Percentiles rank a stretch among this genome's conserved stretches.
Evolutionary conservation across 2,113 vertebrate genomes (phyloP).

Genomic region (Formicarius rufipectus): DNA sequence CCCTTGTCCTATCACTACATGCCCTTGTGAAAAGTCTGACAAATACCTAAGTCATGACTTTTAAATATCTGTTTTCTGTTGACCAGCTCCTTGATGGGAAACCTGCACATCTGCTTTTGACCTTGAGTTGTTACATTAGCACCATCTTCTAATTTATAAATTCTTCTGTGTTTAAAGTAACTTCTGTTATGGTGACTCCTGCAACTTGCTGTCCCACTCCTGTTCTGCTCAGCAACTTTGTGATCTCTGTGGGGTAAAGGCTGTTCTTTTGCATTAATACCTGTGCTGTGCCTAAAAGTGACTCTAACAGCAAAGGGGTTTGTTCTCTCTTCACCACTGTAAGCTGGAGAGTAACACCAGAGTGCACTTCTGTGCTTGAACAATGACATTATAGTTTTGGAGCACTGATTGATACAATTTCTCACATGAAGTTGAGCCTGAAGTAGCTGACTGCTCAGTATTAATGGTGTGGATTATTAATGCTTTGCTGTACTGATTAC

Average conservation of each 20-base stretch:
- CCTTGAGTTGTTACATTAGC: not conserved
- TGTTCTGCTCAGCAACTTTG: not conserved
- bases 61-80: not conserved
- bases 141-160: not conserved
- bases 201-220: not conserved
- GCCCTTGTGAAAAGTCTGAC: not conserved
- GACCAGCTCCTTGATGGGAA: not conserved
- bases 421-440: not conserved
- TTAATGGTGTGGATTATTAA: constrained; percentile 64
- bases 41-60: not conserved
- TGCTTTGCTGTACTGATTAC: constrained; percentile 67
- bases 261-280: not conserved
- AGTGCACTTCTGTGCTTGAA: accelerated
- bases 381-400: not conserved
- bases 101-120: not conserved
- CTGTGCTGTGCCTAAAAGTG: not conserved
- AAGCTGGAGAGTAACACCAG: not conserved
- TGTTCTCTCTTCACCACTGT: not conserved
- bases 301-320: not conserved
- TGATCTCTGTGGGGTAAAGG: not conserved
- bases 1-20: not conserved
- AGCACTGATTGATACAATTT: not conserved
- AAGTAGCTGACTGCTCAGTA: constrained; percentile 61
- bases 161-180: not conserved
- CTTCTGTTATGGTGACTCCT: accelerated